phyloP scores from a whole-genome alignment of 2,888 invertebrate genomes.

The Sympetrum striolatum region DNA sequence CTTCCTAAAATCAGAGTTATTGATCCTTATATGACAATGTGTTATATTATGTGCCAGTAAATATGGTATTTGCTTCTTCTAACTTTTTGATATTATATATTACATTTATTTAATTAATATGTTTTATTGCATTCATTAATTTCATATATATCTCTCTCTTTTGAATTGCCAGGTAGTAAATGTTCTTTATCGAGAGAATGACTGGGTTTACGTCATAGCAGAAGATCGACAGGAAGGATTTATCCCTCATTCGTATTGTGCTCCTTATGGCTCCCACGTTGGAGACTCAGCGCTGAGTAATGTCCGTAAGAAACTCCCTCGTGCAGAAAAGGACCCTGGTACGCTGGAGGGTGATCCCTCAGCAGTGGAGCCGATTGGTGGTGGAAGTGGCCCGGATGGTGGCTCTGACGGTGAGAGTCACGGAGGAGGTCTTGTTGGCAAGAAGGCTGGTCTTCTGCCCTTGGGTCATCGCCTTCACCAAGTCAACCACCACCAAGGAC shows the following conservation, averaged over 20 bases:
- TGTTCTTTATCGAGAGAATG: constrained; percentile 92
- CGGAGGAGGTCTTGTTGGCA: constrained; percentile 61
- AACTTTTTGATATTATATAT: too few species aligned
- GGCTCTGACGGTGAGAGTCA: constrained; percentile 69
- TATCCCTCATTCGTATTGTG: constrained; percentile 93
- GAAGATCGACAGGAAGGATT: constrained; percentile 92
- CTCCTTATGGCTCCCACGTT: constrained; percentile 79
- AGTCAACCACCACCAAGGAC: constrained; percentile 49
- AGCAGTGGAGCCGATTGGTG: constrained; percentile 54
- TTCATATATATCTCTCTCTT: background rate
- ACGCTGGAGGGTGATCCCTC: constrained; percentile 67
- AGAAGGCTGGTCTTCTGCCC: background rate
- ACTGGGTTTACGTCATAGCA: constrained; percentile 96
- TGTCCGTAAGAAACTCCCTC: constrained; percentile 85
- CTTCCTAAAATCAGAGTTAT: too few species aligned
- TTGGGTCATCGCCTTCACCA: constrained; percentile 46
- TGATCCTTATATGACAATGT: too few species aligned
- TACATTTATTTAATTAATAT: too few species aligned
- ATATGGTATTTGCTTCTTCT: too few species aligned
- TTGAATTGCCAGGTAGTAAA: constrained; percentile 75
- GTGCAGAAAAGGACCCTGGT: constrained; percentile 67
- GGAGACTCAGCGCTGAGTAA: constrained; percentile 75
- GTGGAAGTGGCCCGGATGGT: constrained; percentile 56
- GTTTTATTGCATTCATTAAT: too few species aligned
- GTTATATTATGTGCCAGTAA: too few species aligned